Evolutionary conservation across 2,888 invertebrate species (phyloP).

Genomic region (Orchestes rusci): DNA sequence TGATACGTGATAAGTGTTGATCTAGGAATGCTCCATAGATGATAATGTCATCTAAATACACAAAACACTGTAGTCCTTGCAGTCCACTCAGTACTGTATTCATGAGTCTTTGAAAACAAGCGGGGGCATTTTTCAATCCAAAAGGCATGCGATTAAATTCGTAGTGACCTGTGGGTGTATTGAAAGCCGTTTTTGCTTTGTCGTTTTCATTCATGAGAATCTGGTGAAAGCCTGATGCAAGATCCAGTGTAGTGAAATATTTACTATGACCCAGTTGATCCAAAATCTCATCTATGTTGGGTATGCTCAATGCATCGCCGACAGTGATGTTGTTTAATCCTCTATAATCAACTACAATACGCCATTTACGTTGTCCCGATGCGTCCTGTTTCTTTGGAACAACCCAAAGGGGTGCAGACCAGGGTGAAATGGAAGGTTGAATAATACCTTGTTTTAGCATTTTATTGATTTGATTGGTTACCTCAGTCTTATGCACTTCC

Average conservation of each 20-base stretch:
- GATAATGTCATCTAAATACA: constrained; percentile 38
- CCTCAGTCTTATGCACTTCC: constrained; percentile 31
- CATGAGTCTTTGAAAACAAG: constrained; percentile 29
- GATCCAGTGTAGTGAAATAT: neutral
- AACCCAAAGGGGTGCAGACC: constrained; percentile 27
- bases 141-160: constrained; percentile 6
- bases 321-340: constrained; percentile 8
- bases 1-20: constrained; percentile 30
- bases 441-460: constrained; percentile 31
- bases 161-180: neutral
- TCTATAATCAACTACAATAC: constrained; percentile 12
- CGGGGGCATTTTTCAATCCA: constrained; percentile 9
- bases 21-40: constrained; percentile 28
- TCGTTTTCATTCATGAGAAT: constrained; percentile 5
- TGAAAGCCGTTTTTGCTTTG: neutral
- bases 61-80: constrained; percentile 31
- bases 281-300: constrained; percentile 9
- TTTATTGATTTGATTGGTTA: constrained; percentile 27
- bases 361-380: constrained; percentile 10
- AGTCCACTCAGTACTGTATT: constrained; percentile 31
- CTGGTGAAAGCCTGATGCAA: constrained; percentile 10
- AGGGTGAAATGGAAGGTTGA: constrained; percentile 28
- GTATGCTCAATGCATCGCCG: constrained; percentile 1
- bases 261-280: constrained; percentile 8
- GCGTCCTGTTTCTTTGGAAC: constrained; percentile 17